A percentile compares a stretch with the other conserved stretches of the same genome.
Evolutionary conservation across 2,113 vertebrate species (phyloP).

Genomic region (Scortum barcoo): DNA sequence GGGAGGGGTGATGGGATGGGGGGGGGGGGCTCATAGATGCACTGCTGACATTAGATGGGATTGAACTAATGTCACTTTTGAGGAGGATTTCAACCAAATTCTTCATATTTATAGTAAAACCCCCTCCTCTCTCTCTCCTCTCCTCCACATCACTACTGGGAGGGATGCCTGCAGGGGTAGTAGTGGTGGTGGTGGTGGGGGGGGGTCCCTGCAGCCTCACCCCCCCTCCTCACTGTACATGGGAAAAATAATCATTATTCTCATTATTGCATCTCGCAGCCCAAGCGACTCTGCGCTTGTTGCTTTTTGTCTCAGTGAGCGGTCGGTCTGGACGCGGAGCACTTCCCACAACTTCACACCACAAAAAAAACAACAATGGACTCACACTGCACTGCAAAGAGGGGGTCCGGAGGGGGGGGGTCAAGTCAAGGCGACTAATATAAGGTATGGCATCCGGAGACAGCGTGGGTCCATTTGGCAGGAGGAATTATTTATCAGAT

Average conservation of each 20-base stretch:
- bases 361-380: not conserved
- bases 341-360: slow-evolving; percentile 13
- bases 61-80: not conserved
- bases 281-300: slow-evolving; percentile 39
- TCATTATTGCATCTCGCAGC: slow-evolving; percentile 61
- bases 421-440: slow-evolving; percentile 5
- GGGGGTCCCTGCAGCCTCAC: not conserved
- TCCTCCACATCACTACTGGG: too few relatives aligned
- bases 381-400: too few relatives aligned
- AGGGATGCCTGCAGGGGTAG: not conserved
- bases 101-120: not conserved
- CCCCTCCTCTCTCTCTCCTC: too few relatives aligned
- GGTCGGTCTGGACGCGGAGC: slow-evolving; percentile 34
- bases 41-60: not conserved
- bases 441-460: slow-evolving; percentile 25
- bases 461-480: not conserved
- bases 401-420: not conserved
- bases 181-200: too few relatives aligned
- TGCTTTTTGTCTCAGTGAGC: slow-evolving; percentile 53
- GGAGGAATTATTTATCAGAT: not conserved
- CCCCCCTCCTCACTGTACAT: not conserved
- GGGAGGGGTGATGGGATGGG: too few relatives aligned
- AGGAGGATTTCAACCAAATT: not conserved
- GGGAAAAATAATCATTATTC: slow-evolving; percentile 21
- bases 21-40: not conserved